Base-by-base conservation (phyloP, 1,140 invertebrate species). In the Cydia amplana region DNA sequence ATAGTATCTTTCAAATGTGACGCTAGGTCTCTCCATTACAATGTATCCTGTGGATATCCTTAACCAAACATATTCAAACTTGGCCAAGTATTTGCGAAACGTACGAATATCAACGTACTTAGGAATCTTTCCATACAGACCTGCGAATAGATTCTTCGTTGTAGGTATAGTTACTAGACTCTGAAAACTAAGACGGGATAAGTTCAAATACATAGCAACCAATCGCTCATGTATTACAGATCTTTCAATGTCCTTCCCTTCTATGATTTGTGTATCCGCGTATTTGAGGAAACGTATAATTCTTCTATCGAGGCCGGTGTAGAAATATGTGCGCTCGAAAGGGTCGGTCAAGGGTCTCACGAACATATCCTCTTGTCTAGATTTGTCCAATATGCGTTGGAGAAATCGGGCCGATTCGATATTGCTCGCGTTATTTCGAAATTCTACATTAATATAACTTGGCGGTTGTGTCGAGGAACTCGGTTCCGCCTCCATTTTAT, bases 21-120 rank as follows among this genome's bases (percentile, higher is more conserved):
- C 65, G 28, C 70, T 46, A n/a, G 82, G 82, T 65, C 73, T 84
- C 76, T 87, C 84, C 16, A 82, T 75, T 12, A 87, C 65, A 12
- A 76, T 74, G 4, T 74, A 74, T 10, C 49, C 18, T 14, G 63
- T 46, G 4, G 9, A 4, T 65, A 75, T 60, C 55, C 75, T 79
- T 25, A 78, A 82, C 74, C 85, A 87, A 9, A 83, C 75, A 43
- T 82, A 87, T 16, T 78, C 83, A 72, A 84, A 78, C 74, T 83
- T 77, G 14, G 79, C 28, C 10, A 87, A 78, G 5, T 72, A 72
- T 72, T 81, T 84, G 65, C 79, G 65, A 40, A 87, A 86, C 1
- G 70, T 76, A 14, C 74, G 73, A 6, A 86, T 81, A 43, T 86
- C 82, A 10, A 82, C 75, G 67, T 83, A 76, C 7, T n/a, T 7